These are phyloP conservation scores for Drosophila maculinotata DNA, from an alignment of 2,888 invertebrate genomes.

Conservation along the genomic window DNA sequence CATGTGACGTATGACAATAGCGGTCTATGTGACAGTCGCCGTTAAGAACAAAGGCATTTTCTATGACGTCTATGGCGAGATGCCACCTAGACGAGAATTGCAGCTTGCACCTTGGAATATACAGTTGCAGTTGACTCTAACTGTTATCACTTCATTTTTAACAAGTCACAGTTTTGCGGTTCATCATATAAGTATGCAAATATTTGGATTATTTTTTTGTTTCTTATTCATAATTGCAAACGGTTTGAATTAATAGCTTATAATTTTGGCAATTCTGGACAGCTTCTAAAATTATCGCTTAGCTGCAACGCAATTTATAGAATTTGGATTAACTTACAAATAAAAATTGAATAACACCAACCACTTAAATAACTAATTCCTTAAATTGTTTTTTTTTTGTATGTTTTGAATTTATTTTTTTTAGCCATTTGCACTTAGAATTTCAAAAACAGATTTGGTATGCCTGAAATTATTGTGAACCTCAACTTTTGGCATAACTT, in stretches of 20 bases:
- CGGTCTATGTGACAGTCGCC: neutral
- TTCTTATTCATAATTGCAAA: neutral
- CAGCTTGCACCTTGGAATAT: neutral
- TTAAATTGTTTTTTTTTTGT: neutral
- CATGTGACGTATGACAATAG: slow-evolving; percentile 13
- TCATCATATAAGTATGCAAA: slow-evolving; percentile 1
- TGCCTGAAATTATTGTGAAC: neutral
- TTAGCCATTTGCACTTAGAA: neutral
- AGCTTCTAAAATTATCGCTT: too few relatives aligned
- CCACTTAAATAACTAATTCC: too few relatives aligned
- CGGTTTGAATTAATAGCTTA: neutral
- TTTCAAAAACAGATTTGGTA: neutral
- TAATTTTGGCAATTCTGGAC: too few relatives aligned
- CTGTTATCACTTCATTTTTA: neutral
- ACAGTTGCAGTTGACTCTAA: neutral
- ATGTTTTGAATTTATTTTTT: neutral
- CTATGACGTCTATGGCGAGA: slow-evolving; percentile 15
- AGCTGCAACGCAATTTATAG: neutral
- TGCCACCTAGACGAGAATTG: neutral
- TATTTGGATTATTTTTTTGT: neutral
- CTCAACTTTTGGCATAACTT: slow-evolving; percentile 26
- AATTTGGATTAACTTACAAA: neutral
- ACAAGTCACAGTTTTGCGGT: neutral
- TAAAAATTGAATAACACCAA: too few relatives aligned
- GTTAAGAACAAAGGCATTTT: slow-evolving; percentile 4